Conservation (phyloP, 2,888 invertebrate species). For the Marronus borbonicus region DNA sequence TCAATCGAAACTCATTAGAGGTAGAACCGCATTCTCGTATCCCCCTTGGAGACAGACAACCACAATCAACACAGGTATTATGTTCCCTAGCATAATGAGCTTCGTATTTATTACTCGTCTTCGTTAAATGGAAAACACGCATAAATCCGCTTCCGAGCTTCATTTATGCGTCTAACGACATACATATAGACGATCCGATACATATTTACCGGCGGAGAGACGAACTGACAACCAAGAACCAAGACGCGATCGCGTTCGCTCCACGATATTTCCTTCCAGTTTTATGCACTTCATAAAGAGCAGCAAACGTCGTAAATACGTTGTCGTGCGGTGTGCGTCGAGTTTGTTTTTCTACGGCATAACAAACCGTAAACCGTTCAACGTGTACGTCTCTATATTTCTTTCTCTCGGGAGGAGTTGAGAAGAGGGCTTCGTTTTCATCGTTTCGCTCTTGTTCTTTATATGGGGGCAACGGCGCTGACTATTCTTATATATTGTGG, state of each 20-base stretch:
- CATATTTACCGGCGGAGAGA: not conserved
- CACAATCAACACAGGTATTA: constrained; percentile 4
- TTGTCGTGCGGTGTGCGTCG: constrained; percentile 56
- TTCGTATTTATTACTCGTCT: constrained; percentile 7
- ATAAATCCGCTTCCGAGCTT: constrained; percentile 28
- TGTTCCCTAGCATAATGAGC: constrained; percentile 8
- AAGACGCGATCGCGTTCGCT: constrained; percentile 8
- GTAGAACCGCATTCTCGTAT: not conserved
- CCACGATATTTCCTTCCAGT: constrained; percentile 29
- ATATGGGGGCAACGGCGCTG: not conserved
- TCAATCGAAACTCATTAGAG: not conserved
- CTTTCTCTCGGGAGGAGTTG: constrained; percentile 46
- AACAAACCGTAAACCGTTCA: constrained; percentile 64
- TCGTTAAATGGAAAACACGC: constrained; percentile 33
- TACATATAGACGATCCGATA: constrained; percentile 12
- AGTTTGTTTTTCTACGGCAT: constrained; percentile 62
- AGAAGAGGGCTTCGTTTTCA: not conserved
- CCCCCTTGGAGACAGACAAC: not conserved
- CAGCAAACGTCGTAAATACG: constrained; percentile 57
- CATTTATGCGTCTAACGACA: constrained; percentile 23
- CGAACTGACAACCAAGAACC: constrained; percentile 8
- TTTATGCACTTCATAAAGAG: constrained; percentile 57
- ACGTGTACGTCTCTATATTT: constrained; percentile 60
- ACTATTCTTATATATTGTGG: not conserved
- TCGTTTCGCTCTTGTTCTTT: constrained; percentile 12